Evolutionary conservation across 2,888 invertebrate genomes (phyloP).

Genomic region (Nematopogon swammerdamellus): DNA sequence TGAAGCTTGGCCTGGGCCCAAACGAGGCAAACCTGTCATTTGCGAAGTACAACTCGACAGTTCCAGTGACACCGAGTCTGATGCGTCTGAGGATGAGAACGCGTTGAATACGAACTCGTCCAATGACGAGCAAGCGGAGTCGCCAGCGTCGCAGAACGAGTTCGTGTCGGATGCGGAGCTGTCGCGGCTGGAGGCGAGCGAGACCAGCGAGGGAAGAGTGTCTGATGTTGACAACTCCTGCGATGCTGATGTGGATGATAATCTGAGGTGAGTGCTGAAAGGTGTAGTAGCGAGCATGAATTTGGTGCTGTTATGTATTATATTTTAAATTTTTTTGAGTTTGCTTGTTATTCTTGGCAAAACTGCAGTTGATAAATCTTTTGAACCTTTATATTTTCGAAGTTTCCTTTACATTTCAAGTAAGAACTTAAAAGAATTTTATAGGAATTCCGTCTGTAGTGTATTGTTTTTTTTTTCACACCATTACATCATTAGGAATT

Average conservation of each 20-base stretch:
- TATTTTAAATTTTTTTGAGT: too few species aligned
- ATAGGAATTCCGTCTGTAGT: too few species aligned
- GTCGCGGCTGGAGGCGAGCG: conserved; percentile 59
- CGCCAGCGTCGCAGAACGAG: conserved; percentile 51
- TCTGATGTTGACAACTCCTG: conserved; percentile 60
- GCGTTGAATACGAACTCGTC: conserved; percentile 47
- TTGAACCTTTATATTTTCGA: too few species aligned
- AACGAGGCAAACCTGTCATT: conserved; percentile 58
- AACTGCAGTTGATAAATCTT: too few species aligned
- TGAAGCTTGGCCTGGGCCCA: conserved; percentile 56
- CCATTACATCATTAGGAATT: too few species aligned
- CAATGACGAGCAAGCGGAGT: conserved; percentile 40
- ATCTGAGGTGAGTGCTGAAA: conserved; percentile 50
- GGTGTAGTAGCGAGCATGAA: too few species aligned
- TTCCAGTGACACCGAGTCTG: conserved; percentile 54
- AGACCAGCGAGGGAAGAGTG: conserved; percentile 41
- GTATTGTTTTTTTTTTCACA: too few species aligned
- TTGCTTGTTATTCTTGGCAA: too few species aligned
- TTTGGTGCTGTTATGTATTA: background rate
- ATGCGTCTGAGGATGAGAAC: conserved; percentile 42
- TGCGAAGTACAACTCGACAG: conserved; percentile 60
- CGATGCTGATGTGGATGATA: conserved; percentile 61
- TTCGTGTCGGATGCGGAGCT: conserved; percentile 62
- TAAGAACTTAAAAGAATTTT: too few species aligned
- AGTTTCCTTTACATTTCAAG: too few species aligned